Evolutionary conservation across 92 coral and sea anemone species (phyloP).

Genomic region (Zoanthus sansibaricus): DNA sequence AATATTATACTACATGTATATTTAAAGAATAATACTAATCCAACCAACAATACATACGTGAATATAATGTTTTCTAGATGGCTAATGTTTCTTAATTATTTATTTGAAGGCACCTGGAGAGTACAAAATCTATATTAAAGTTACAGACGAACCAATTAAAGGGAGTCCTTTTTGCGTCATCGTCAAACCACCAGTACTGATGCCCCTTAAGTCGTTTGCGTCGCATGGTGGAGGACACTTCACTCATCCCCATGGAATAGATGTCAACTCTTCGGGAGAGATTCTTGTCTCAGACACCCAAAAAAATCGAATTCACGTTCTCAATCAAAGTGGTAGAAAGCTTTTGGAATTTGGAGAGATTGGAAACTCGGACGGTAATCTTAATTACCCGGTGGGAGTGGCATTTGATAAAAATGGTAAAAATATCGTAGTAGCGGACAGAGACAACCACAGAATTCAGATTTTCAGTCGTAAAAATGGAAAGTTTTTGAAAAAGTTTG

Average conservation of each 20-base stretch:
- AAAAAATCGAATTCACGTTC: slow-evolving; percentile 80
- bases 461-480: slow-evolving; percentile 81
- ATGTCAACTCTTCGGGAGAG: slow-evolving; percentile 75
- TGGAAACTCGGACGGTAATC: slow-evolving; percentile 75
- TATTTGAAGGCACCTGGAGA: slow-evolving; percentile 61
- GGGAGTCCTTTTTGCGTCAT: slow-evolving; percentile 78
- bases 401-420: slow-evolving; percentile 86
- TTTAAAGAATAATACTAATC: too few relatives aligned
- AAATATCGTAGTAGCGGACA: slow-evolving; percentile 79
- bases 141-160: slow-evolving; percentile 70
- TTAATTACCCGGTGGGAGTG: slow-evolving; percentile 83
- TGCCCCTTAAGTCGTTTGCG: slow-evolving; percentile 83
- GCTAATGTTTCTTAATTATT: not conserved
- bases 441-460: slow-evolving; percentile 84
- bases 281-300: slow-evolving; percentile 87
- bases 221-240: slow-evolving; percentile 79
- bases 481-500: slow-evolving; percentile 78
- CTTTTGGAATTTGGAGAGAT: slow-evolving; percentile 74
- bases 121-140: slow-evolving; percentile 58
- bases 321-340: slow-evolving; percentile 73
- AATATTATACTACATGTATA: too few relatives aligned
- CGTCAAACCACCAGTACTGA: slow-evolving; percentile 79
- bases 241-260: slow-evolving; percentile 87
- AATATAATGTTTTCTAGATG: too few relatives aligned
- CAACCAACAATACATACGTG: too few relatives aligned